Percentiles rank a stretch among this genome's conserved stretches.
phyloP scores from a whole-genome alignment of 2,797 vertebrate genomes.

The Cirrhinus molitorella region DNA sequence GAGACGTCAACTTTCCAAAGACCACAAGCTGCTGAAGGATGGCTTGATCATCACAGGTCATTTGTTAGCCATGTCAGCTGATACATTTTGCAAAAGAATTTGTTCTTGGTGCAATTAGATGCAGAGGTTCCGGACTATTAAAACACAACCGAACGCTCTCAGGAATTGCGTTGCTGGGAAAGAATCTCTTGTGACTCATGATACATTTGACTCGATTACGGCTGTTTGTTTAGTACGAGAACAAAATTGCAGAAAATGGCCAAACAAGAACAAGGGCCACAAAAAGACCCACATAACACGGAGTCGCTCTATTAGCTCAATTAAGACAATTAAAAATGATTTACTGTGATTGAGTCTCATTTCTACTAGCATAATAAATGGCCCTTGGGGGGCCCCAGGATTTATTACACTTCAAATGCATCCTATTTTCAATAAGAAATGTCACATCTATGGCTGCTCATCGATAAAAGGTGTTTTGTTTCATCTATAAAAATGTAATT shows the following conservation, averaged over 20 bases:
- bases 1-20: slow-evolving; percentile 51
- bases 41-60: slow-evolving; percentile 48
- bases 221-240: slow-evolving; percentile 22
- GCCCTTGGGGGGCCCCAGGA: slow-evolving; percentile 10
- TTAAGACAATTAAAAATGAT: slow-evolving; percentile 39
- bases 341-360: slow-evolving; percentile 8
- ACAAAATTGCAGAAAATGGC: slow-evolving; percentile 17
- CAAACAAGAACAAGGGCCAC: neutral
- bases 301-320: slow-evolving; percentile 11
- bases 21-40: slow-evolving; percentile 42
- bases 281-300: neutral
- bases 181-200: neutral
- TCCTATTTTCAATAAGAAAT: slow-evolving; percentile 33
- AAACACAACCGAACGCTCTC: slow-evolving; percentile 20
- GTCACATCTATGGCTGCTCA: slow-evolving; percentile 3
- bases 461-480: slow-evolving; percentile 19
- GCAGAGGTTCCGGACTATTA: neutral
- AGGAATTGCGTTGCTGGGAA: neutral
- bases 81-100: slow-evolving; percentile 40
- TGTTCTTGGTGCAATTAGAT: slow-evolving; percentile 26
- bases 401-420: slow-evolving; percentile 20
- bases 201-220: slow-evolving; percentile 10
- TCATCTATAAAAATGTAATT: slow-evolving; percentile 1
- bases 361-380: slow-evolving; percentile 13
- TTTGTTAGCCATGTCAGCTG: slow-evolving; percentile 53